A percentile compares a stretch with the other conserved stretches of the same genome.
phyloP scores from a whole-genome alignment of 2,797 vertebrate genomes.

The Ctenosaura bakeri region DNA sequence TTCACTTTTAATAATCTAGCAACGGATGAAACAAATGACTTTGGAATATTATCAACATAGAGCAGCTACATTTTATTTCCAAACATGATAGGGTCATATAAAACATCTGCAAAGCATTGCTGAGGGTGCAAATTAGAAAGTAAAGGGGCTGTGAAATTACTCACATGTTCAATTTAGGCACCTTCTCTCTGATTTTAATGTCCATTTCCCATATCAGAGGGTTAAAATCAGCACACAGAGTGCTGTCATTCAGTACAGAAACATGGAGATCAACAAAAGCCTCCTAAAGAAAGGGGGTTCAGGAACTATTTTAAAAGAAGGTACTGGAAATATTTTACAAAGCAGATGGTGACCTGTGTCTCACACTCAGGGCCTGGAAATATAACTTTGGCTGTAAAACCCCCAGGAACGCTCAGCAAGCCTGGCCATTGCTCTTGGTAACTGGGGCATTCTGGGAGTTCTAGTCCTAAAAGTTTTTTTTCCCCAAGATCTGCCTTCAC shows the following conservation, averaged over 20 bases:
- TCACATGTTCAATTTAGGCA: conserved; percentile 63
- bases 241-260: neutral
- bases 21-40: conserved; percentile 67
- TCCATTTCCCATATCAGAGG: conserved; percentile 37
- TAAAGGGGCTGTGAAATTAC: conserved; percentile 58
- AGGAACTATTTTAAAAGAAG: neutral
- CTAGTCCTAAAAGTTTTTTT: no score
- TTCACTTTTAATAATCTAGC: conserved; percentile 57
- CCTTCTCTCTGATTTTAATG: conserved; percentile 56
- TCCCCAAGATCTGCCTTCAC: no score
- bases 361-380: neutral
- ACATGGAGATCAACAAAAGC: neutral
- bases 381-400: no score
- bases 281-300: neutral
- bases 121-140: conserved; percentile 58
- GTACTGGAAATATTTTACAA: neutral
- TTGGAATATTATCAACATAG: conserved; percentile 64
- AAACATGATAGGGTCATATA: conserved; percentile 61
- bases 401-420: no score
- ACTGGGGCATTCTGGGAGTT: no score
- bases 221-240: conserved; percentile 48
- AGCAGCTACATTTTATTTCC: conserved; percentile 64
- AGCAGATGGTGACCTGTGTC: neutral
- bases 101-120: conserved; percentile 74
- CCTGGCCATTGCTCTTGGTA: no score